phyloP scores from a whole-genome alignment of 2,113 vertebrate genomes.

The Pluvianellus socialis region DNA sequence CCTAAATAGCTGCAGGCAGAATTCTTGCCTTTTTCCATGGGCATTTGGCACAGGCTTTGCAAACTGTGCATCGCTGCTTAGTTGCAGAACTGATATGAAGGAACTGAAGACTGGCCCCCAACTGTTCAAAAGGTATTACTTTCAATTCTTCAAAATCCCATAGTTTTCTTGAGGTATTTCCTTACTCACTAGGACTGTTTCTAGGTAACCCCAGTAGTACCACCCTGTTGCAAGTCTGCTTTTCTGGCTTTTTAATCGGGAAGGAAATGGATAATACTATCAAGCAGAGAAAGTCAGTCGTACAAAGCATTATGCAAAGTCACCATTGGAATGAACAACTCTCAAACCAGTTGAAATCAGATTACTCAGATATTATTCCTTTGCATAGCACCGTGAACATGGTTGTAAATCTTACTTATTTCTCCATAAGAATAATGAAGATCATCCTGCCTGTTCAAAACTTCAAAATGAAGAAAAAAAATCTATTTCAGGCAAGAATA shows the following conservation, averaged over 20 bases:
- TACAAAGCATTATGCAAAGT: not conserved
- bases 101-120: not conserved
- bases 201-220: not conserved
- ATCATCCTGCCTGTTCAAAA: not conserved
- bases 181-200: not conserved
- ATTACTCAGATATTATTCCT: not conserved
- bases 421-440: not conserved
- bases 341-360: not conserved
- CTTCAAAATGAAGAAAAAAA: not conserved
- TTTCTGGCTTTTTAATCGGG: not conserved
- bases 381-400: not conserved
- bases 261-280: not conserved
- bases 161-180: not conserved
- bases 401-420: not conserved
- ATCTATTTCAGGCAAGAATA: not conserved
- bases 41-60: not conserved
- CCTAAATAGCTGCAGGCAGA: not conserved
- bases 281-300: not conserved
- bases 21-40: not conserved
- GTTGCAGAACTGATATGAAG: not conserved
- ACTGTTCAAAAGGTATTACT: not conserved
- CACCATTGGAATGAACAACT: not conserved
- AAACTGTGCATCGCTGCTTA: not conserved
- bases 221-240: rapidly evolving
- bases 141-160: not conserved